phyloP scores from a whole-genome alignment of 2,113 vertebrate genomes.

The Bothrops jararaca region DNA sequence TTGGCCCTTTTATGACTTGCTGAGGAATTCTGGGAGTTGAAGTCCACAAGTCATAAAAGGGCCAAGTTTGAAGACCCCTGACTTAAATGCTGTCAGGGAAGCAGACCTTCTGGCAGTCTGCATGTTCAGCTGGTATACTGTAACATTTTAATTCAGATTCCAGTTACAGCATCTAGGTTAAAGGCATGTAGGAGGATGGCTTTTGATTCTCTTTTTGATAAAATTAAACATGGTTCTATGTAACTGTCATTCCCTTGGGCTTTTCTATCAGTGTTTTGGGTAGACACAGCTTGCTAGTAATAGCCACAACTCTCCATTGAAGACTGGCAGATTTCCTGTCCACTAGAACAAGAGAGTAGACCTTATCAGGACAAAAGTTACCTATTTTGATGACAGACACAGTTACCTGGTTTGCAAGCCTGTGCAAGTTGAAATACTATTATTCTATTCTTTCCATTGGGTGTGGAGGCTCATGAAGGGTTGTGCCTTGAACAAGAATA shows the following conservation, averaged over 20 bases:
- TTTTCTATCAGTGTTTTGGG: neutral
- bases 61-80: too few species aligned
- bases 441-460: conserved; percentile 22
- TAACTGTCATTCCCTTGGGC: neutral
- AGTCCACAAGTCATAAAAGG: too few species aligned
- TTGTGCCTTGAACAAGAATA: neutral
- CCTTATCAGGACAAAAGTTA: conserved; percentile 3
- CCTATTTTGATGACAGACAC: conserved; percentile 5
- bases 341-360: conserved; percentile 5
- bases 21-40: too few species aligned
- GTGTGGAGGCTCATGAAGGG: neutral
- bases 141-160: neutral
- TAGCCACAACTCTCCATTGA: neutral
- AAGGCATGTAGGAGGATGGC: neutral
- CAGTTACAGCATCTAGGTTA: neutral
- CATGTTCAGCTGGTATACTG: neutral
- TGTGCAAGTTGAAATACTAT: conserved; percentile 22
- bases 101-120: neutral
- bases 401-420: conserved; percentile 40
- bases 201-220: neutral
- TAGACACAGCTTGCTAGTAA: neutral
- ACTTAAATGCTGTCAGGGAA: neutral
- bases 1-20: too few species aligned
- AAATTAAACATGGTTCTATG: neutral
- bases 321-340: neutral